phyloP scores from a whole-genome alignment of 2,888 invertebrate species.

The Ormyrus thymus region DNA sequence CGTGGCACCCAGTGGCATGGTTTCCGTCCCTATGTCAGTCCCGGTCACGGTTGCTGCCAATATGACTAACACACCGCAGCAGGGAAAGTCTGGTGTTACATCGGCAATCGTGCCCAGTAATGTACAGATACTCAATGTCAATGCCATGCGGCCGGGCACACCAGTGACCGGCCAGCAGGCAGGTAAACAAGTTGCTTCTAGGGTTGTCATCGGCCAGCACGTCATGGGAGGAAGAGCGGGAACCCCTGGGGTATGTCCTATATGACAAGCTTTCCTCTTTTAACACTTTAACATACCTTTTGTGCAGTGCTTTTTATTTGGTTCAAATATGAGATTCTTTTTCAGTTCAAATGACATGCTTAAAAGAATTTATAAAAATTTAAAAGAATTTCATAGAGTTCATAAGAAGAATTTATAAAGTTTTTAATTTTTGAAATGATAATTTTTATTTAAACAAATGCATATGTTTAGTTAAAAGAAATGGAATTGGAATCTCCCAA shows the following conservation, averaged over 20 bases:
- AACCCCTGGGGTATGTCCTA: slow-evolving; percentile 83
- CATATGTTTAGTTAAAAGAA: too few relatives aligned
- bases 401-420: too few relatives aligned
- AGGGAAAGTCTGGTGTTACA: slow-evolving; percentile 57
- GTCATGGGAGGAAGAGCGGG: slow-evolving; percentile 89
- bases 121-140: slow-evolving; percentile 89
- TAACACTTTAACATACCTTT: slow-evolving; percentile 29
- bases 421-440: too few relatives aligned
- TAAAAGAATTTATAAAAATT: too few relatives aligned
- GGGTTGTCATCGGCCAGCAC: slow-evolving; percentile 90
- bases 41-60: slow-evolving; percentile 69
- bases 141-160: slow-evolving; percentile 82
- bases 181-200: slow-evolving; percentile 80
- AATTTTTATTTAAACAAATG: too few relatives aligned
- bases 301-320: not conserved
- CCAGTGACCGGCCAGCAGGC: slow-evolving; percentile 85
- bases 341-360: not conserved
- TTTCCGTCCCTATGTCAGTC: slow-evolving; percentile 73
- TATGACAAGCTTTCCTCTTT: slow-evolving; percentile 39
- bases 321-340: not conserved
- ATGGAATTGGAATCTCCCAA: not conserved
- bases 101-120: slow-evolving; percentile 82
- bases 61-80: slow-evolving; percentile 63
- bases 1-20: slow-evolving; percentile 71
- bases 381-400: too few relatives aligned